These are phyloP conservation scores for Achatina immaculata DNA, from an alignment of 1,140 invertebrate species.

Conservation along the genomic window DNA sequence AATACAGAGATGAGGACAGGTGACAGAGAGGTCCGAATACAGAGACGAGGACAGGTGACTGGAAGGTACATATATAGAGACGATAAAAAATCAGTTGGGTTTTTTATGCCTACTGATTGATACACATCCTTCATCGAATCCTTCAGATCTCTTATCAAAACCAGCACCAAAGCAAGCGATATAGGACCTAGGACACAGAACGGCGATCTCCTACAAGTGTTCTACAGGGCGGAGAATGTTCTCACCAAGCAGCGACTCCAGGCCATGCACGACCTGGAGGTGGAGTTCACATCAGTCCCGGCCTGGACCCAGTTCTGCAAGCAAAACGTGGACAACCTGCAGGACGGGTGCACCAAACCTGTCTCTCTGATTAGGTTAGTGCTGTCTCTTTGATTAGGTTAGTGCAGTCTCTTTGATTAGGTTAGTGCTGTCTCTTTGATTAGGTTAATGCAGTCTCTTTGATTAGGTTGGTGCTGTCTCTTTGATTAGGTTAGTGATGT, in stretches of 20 bases:
- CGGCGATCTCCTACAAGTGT: constrained; percentile 23
- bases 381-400: too few species aligned
- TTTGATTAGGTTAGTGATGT: too few species aligned
- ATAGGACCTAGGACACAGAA: neutral
- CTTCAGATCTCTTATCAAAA: neutral
- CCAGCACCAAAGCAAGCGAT: neutral
- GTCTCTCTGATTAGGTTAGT: neutral
- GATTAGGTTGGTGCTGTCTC: too few species aligned
- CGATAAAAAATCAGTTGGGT: too few species aligned
- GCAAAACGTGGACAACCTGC: neutral
- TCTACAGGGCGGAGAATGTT: constrained; percentile 30
- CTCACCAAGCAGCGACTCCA: constrained; percentile 34
- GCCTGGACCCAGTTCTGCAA: constrained; percentile 26
- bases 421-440: too few species aligned
- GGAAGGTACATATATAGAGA: too few species aligned
- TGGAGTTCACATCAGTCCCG: neutral
- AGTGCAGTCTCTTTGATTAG: too few species aligned
- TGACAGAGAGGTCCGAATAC: too few species aligned
- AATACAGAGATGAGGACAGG: too few species aligned
- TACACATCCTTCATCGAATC: too few species aligned
- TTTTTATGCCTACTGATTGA: too few species aligned
- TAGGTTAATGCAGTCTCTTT: too few species aligned
- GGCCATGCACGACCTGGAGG: constrained; percentile 33
- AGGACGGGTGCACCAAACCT: neutral
- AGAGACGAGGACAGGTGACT: constrained; percentile 30